Conservation (phyloP, 2,888 invertebrate genomes). For the Polymixis flavicincta region DNA sequence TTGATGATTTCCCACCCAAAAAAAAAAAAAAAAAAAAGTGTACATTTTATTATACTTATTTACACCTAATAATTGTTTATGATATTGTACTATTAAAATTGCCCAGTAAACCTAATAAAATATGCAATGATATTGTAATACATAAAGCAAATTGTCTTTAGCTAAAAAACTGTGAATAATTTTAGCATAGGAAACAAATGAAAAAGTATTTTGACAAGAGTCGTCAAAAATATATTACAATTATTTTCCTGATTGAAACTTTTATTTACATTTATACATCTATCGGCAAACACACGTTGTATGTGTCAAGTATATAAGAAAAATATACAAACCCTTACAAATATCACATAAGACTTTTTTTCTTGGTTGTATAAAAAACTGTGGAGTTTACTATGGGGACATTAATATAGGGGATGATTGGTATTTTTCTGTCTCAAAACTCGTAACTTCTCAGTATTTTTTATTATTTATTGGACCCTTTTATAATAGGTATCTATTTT, state of each 20-base stretch:
- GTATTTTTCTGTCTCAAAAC: neutral
- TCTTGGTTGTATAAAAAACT: neutral
- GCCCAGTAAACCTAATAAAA: constrained; percentile 30
- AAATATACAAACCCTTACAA: neutral
- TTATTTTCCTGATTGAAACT: constrained; percentile 6
- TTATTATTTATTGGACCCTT: neutral
- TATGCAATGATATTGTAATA: constrained; percentile 10
- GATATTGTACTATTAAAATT: constrained; percentile 23
- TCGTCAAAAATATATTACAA: constrained; percentile 8
- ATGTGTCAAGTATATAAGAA: neutral
- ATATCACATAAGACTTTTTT: neutral
- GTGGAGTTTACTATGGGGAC: neutral
- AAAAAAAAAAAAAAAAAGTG: too few relatives aligned
- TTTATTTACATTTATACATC: constrained; percentile 6
- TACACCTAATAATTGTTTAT: neutral
- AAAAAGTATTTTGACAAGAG: neutral
- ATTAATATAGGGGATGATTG: neutral
- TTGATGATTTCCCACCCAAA: too few relatives aligned
- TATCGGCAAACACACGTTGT: constrained; percentile 3
- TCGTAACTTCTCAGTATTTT: neutral
- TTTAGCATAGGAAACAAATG: neutral
- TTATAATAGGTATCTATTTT: neutral
- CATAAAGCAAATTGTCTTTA: neutral
- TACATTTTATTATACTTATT: neutral
- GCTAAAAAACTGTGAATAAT: neutral